These are phyloP conservation scores for Cariama cristata DNA, from an alignment of 2,113 vertebrate species.

Conservation along the genomic window DNA sequence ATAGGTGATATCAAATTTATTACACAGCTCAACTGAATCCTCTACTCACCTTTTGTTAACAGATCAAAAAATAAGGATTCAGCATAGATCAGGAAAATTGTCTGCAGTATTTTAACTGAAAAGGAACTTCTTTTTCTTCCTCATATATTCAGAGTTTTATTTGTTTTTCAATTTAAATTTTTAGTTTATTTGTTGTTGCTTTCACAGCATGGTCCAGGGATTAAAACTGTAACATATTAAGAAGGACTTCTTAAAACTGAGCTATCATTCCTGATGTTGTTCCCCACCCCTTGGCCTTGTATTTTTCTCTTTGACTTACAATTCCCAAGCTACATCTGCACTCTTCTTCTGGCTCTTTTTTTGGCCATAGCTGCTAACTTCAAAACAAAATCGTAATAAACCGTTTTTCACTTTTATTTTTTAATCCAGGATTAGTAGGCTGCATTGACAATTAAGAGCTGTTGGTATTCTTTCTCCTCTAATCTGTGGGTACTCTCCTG, in stretches of 20 bases:
- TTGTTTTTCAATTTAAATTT: background rate
- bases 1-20: background rate
- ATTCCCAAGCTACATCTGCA: background rate
- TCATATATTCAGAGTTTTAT: background rate
- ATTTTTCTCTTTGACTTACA: background rate
- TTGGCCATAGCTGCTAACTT: background rate
- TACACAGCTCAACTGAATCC: background rate
- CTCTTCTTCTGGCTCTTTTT: background rate
- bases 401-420: background rate
- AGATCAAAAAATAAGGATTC: background rate
- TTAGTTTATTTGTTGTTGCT: background rate
- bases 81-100: background rate
- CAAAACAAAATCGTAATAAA: background rate
- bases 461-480: background rate
- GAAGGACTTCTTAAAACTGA: background rate
- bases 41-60: background rate
- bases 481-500: background rate
- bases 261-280: background rate
- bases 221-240: background rate
- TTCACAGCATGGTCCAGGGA: background rate
- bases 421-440: background rate
- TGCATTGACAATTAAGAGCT: background rate
- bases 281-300: accelerated
- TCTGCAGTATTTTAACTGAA: background rate
- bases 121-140: background rate